phyloP scores from a whole-genome alignment of 2,888 invertebrate genomes.

The Corbicula japonica region DNA sequence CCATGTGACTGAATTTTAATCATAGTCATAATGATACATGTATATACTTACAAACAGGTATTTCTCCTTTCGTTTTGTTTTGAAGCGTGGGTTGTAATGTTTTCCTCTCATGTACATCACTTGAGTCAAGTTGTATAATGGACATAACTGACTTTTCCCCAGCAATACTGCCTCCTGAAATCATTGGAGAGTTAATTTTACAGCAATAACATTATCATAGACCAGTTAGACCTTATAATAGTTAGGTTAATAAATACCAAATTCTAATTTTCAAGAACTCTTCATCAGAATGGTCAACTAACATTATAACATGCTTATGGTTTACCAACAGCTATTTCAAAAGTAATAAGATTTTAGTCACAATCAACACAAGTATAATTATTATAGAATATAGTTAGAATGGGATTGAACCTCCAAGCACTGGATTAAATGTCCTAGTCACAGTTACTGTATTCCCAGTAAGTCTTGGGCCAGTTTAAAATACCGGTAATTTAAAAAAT shows the following conservation, averaged over 20 bases:
- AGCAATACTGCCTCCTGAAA: slow-evolving; percentile 25
- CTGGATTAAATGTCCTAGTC: too few relatives aligned
- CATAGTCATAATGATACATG: too few relatives aligned
- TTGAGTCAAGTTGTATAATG: slow-evolving; percentile 15
- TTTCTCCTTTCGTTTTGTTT: slow-evolving; percentile 31
- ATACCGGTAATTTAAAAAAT: too few relatives aligned
- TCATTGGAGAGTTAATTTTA: neutral
- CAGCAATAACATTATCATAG: neutral
- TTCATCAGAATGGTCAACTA: too few relatives aligned
- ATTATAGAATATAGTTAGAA: too few relatives aligned
- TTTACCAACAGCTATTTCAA: too few relatives aligned
- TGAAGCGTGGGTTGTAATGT: slow-evolving; percentile 32
- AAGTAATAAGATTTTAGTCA: neutral
- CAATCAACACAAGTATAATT: neutral
- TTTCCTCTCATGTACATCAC: slow-evolving; percentile 37
- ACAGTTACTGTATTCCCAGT: too few relatives aligned
- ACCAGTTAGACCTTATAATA: neutral
- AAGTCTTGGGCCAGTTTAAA: too few relatives aligned
- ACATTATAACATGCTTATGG: too few relatives aligned
- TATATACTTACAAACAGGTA: slow-evolving; percentile 18
- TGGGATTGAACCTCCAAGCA: too few relatives aligned
- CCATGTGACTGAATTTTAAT: neutral
- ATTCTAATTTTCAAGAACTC: neutral
- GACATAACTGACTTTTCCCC: slow-evolving; percentile 7
- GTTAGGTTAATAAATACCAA: neutral